Evolutionary conservation across 2,888 invertebrate species (phyloP).

Genomic region (Amblyjoppa fuscipennis): DNA sequence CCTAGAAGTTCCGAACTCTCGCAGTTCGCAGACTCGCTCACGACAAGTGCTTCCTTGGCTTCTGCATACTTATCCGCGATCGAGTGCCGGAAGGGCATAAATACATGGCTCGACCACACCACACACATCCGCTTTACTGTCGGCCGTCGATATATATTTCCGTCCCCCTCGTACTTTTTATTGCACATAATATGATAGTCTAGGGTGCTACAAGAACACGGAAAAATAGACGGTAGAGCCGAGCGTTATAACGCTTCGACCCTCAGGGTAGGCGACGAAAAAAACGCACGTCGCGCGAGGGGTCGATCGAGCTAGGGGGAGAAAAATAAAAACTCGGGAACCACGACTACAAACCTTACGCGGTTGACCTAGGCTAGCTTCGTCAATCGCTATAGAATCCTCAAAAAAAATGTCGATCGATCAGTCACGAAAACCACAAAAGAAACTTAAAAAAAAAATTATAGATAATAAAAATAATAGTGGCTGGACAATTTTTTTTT

Average conservation of each 20-base stretch:
- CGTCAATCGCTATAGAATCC: not conserved
- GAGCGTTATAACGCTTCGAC: not conserved
- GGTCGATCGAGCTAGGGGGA: not conserved
- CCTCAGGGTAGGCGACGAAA: not conserved
- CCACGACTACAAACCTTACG: conserved; percentile 31
- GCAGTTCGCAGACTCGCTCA: conserved; percentile 59
- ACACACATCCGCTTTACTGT: not conserved
- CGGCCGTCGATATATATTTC: not conserved
- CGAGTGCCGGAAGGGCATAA: not conserved
- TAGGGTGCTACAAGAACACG: conserved; percentile 8
- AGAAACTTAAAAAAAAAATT: too few relatives aligned
- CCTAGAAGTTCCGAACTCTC: conserved; percentile 30
- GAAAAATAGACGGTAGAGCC: not conserved
- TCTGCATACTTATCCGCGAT: not conserved
- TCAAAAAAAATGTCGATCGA: not conserved
- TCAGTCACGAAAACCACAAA: not conserved
- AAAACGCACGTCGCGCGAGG: not conserved
- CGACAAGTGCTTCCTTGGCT: conserved; percentile 68
- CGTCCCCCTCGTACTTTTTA: not conserved
- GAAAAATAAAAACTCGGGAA: not conserved
- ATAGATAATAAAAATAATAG: too few relatives aligned
- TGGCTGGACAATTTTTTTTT: too few relatives aligned
- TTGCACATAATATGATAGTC: conserved; percentile 15
- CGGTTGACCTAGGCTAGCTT: conserved; percentile 70
- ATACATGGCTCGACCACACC: not conserved